Evolutionary conservation across 2,113 vertebrate species (phyloP).

Genomic region (Ictidomys tridecemlineatus): DNA sequence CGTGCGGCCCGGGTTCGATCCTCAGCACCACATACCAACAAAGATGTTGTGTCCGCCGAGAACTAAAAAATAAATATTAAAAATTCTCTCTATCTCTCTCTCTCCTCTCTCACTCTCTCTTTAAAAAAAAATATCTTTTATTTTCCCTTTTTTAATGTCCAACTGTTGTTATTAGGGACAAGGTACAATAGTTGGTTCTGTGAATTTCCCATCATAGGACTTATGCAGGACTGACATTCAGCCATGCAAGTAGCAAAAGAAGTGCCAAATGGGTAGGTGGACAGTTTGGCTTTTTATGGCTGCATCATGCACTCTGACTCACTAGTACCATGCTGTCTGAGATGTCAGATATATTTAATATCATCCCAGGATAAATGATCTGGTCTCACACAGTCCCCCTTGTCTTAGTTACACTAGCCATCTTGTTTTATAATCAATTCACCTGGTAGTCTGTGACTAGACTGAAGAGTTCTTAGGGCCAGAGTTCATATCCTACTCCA

Average conservation of each 20-base stretch:
- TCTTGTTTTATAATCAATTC: not conserved
- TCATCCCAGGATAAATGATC: not conserved
- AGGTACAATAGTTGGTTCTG: not conserved
- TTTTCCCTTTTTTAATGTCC: conserved; percentile 33
- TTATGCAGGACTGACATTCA: not conserved
- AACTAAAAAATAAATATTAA: too few relatives aligned
- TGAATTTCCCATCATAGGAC: not conserved
- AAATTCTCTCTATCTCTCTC: too few relatives aligned
- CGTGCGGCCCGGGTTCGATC: too few relatives aligned
- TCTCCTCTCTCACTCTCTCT: too few relatives aligned
- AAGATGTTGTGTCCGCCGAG: too few relatives aligned
- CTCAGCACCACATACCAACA: too few relatives aligned
- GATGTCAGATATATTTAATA: not conserved
- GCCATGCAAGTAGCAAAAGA: not conserved
- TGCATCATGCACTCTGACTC: not conserved
- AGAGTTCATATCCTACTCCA: not conserved
- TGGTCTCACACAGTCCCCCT: not conserved
- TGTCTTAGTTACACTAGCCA: not conserved
- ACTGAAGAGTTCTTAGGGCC: not conserved
- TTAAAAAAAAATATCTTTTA: conserved; percentile 22
- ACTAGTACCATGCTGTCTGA: not conserved
- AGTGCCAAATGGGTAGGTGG: not conserved
- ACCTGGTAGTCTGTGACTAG: not conserved
- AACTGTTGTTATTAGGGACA: not conserved
- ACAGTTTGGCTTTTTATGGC: not conserved